A percentile compares a stretch with the other conserved stretches of the same genome.
These are phyloP conservation scores for Ephydatia muelleri DNA, from an alignment of 37 sponge, comb jelly and placozoan genomes.

Conservation along the genomic window DNA sequence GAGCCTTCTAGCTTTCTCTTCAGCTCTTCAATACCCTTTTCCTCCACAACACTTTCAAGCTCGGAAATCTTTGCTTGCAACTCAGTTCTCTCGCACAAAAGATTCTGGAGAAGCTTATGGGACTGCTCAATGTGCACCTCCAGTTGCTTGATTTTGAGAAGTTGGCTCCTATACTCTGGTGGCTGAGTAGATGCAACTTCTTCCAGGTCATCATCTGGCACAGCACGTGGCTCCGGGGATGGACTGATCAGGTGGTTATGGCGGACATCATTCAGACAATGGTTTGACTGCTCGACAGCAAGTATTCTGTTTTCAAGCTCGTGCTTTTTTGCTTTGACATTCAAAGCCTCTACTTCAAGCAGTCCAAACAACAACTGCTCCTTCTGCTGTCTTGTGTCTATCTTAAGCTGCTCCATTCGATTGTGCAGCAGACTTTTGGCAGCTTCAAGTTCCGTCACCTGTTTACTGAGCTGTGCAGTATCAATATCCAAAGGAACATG, in stretches of 20 bases:
- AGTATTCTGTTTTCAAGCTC: constrained; percentile 53
- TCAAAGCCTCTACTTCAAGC: constrained; percentile 66
- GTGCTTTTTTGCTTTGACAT: constrained; percentile 44
- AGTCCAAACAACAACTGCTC: constrained; percentile 59
- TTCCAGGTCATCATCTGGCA: neutral
- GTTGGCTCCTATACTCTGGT: constrained; percentile 48
- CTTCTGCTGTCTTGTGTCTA: constrained; percentile 59
- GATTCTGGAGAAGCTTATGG: constrained; percentile 13
- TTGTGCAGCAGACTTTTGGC: constrained; percentile 30
- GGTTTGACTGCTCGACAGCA: constrained; percentile 27
- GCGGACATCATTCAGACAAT: neutral
- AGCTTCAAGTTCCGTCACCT: constrained; percentile 36
- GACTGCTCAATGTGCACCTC: constrained; percentile 54
- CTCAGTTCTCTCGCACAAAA: constrained; percentile 42
- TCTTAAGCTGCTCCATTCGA: constrained; percentile 34
- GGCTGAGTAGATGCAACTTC: neutral
- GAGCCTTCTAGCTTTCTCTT: constrained; percentile 5
- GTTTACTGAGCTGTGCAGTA: constrained; percentile 39
- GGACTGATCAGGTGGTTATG: neutral
- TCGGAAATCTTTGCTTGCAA: constrained; percentile 38
- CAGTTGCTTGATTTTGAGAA: constrained; percentile 58
- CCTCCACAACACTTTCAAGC: constrained; percentile 6
- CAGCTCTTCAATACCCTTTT: constrained; percentile 19
- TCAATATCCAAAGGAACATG: constrained; percentile 39
- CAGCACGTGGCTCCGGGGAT: neutral